Percentiles rank a stretch among this genome's conserved stretches.
phyloP scores from a whole-genome alignment of 64 coral and sea anemone genomes.

The Catalaphyllia jardinei region DNA sequence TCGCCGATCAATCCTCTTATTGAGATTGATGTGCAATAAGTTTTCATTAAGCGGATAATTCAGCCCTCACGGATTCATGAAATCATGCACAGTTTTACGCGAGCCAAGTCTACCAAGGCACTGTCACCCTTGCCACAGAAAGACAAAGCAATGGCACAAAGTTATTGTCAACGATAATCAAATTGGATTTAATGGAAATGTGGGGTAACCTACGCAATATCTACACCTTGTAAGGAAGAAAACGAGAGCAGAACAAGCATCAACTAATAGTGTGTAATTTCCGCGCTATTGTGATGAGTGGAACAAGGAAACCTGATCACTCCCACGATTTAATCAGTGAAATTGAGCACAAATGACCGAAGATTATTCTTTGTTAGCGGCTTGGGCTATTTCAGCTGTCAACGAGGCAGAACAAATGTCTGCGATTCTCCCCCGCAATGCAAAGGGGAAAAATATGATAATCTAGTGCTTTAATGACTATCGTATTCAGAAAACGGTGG shows the following conservation, averaged over 20 bases:
- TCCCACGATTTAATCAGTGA: constrained; percentile 25
- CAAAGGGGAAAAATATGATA: not conserved
- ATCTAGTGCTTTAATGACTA: not conserved
- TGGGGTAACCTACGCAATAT: not conserved
- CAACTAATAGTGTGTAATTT: constrained; percentile 11
- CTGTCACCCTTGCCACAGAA: not conserved
- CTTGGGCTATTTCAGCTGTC: constrained; percentile 9
- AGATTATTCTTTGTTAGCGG: constrained; percentile 25
- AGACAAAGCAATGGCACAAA: not conserved
- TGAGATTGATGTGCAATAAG: not conserved
- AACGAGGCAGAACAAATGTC: constrained; percentile 11
- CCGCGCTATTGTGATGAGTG: constrained; percentile 6
- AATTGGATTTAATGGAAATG: constrained; percentile 26
- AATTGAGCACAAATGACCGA: constrained; percentile 11
- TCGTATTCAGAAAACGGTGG: not conserved
- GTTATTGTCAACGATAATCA: not conserved
- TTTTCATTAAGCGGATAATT: not conserved
- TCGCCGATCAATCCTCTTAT: not conserved
- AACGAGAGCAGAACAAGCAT: not conserved
- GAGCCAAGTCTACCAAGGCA: not conserved
- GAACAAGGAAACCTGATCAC: not conserved
- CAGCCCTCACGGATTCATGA: not conserved
- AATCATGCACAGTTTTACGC: not conserved
- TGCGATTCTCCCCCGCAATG: constrained; percentile 7
- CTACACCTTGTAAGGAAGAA: not conserved